A percentile compares a stretch with the other conserved stretches of the same genome.
These are phyloP conservation scores for Tetropium fuscum DNA, from an alignment of 2,888 invertebrate genomes.

Conservation along the genomic window DNA sequence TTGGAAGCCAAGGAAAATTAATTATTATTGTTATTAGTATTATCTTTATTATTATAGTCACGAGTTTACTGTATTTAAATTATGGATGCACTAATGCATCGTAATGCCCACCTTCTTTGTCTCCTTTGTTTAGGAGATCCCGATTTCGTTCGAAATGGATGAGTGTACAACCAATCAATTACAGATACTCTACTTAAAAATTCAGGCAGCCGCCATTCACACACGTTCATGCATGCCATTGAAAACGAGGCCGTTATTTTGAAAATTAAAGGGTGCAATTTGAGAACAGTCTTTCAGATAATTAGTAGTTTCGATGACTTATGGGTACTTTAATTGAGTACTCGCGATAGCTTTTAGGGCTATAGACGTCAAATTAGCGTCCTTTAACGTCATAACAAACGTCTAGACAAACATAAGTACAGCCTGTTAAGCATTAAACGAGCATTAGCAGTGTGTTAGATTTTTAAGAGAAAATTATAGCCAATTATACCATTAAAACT, in stretches of 20 bases:
- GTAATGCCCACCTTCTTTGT: no score
- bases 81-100: no score
- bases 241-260: slow-evolving; percentile 6
- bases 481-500: slow-evolving; percentile 28
- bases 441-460: slow-evolving; percentile 55
- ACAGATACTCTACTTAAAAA: no score
- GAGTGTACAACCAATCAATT: no score
- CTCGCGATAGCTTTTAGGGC: slow-evolving; percentile 14
- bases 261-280: slow-evolving; percentile 22
- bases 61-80: no score
- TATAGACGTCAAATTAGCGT: slow-evolving; percentile 60
- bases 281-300: slow-evolving; percentile 11
- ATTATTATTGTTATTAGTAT: no score
- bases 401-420: slow-evolving; percentile 56
- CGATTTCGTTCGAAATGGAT: no score
- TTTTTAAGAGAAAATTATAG: slow-evolving; percentile 38
- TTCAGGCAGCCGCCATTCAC: background rate
- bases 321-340: slow-evolving; percentile 25
- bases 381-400: slow-evolving; percentile 57
- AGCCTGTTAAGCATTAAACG: slow-evolving; percentile 56
- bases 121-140: no score
- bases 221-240: slow-evolving; percentile 15
- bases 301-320: slow-evolving; percentile 25
- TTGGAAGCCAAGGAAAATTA: no score
- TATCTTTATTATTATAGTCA: no score